Conservation (phyloP, 2,797 vertebrate genomes). For the Heliangelus exortis region DNA sequence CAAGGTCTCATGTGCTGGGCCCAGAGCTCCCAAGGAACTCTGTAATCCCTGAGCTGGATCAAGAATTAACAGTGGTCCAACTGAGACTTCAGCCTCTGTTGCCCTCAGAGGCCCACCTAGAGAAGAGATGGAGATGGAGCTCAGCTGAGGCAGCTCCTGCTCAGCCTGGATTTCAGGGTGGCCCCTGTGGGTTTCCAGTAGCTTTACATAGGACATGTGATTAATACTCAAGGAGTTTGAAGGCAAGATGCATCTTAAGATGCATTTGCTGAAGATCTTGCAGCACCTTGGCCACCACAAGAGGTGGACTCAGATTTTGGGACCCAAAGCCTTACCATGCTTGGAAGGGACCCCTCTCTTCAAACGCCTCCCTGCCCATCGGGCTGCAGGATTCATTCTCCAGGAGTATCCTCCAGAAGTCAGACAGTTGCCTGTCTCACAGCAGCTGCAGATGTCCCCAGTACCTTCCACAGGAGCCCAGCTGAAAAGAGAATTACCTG, state of each 20-base stretch:
- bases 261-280: background rate
- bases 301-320: background rate
- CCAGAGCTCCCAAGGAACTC: background rate
- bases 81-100: background rate
- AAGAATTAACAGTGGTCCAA: constrained; percentile 38
- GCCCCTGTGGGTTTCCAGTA: background rate
- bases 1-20: background rate
- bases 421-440: background rate
- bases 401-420: background rate
- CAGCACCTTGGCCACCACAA: background rate
- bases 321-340: background rate
- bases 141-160: background rate
- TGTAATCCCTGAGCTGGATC: background rate
- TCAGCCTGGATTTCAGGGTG: background rate
- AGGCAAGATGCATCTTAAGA: background rate
- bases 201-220: background rate
- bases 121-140: background rate
- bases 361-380: background rate
- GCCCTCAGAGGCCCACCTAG: background rate
- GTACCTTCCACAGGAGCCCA: constrained; percentile 62
- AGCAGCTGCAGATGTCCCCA: constrained; percentile 62
- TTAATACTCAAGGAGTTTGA: background rate
- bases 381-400: background rate
- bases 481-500: background rate
- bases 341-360: background rate